These are phyloP conservation scores for Rhipidura dahli DNA, from an alignment of 2,113 vertebrate genomes.

Conservation along the genomic window DNA sequence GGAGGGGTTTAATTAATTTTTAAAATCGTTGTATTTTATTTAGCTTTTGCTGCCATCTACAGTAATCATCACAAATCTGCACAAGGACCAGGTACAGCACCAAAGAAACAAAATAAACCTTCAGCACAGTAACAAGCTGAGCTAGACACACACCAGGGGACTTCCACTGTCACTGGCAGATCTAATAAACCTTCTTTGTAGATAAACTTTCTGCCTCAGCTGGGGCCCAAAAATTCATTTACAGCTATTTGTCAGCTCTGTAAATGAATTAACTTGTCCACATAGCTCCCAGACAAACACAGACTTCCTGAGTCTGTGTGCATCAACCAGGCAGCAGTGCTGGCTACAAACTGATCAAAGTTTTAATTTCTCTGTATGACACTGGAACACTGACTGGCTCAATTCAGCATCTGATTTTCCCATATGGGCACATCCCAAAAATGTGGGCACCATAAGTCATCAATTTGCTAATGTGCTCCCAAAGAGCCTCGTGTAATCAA, in stretches of 20 bases:
- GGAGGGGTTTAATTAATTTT: neutral
- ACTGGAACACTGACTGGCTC: neutral
- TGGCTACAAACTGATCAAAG: neutral
- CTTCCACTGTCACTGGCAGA: neutral
- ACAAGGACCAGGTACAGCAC: neutral
- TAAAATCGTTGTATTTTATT: constrained; percentile 23
- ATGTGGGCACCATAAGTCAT: neutral
- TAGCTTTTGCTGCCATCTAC: constrained; percentile 78
- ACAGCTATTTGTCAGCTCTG: neutral
- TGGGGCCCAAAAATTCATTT: neutral
- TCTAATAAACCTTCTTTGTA: neutral
- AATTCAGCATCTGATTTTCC: neutral
- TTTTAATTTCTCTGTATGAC: neutral
- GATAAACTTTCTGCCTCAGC: neutral
- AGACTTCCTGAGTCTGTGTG: neutral
- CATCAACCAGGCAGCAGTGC: neutral
- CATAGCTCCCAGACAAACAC: neutral
- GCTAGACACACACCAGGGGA: neutral
- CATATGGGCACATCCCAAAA: neutral
- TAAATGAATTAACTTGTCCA: neutral
- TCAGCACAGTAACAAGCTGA: neutral
- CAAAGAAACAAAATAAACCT: neutral
- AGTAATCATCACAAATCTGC: constrained; percentile 49
- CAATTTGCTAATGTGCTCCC: neutral
- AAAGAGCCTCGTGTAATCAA: neutral